Evolutionary conservation across 2,888 invertebrate species (phyloP), one percentile per base, ranked within the genome.

Genomic region (Noctua janthe): DNA sequence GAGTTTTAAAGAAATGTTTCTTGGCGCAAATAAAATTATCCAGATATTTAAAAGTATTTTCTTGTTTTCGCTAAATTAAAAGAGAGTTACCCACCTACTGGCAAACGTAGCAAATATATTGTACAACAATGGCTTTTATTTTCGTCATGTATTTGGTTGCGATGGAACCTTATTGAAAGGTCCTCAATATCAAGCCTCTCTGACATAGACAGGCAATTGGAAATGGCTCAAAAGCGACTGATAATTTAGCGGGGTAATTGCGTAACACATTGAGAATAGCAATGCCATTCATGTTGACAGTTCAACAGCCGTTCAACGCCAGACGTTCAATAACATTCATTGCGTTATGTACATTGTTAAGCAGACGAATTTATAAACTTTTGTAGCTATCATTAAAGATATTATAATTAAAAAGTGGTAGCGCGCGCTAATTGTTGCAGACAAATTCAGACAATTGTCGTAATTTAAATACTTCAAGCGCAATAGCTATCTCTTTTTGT

Each of bases 1-100:
- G 62, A 87, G 67, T 78, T 78, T 75, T 5, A 76, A 88, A 82
- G 69, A 78, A 86, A 72, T 69, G 23, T 74, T 82, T 79, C 77
- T 75, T 20, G 39, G 56, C 35, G 13, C 11, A 62, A 75, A 62
- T 43, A 62, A 73, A 81, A 77, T 86, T 81, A 72, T 85, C 74
- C 1, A 11, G 35, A 73, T 70, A n/a, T 77, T 83, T 71, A 35
- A 51, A 77, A 81, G 70, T 56, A 56, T 66, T 83, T 71, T 47
- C 43, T 59, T 76, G 23, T 62, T 82, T 75, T 69, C 20, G 4
- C 54, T 54, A 35, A 51, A 51, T 43, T 51, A 64, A 51, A 6
- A 23, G 20, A 59, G 39, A 64, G 0, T 6, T 64, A 62, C 10
- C 35, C 29, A 49, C 8, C 13, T 20, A 54, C n/a, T 71, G 64